These are phyloP conservation scores for Drosophila demipolita DNA, from an alignment of 2,888 invertebrate genomes.

Conservation along the genomic window DNA sequence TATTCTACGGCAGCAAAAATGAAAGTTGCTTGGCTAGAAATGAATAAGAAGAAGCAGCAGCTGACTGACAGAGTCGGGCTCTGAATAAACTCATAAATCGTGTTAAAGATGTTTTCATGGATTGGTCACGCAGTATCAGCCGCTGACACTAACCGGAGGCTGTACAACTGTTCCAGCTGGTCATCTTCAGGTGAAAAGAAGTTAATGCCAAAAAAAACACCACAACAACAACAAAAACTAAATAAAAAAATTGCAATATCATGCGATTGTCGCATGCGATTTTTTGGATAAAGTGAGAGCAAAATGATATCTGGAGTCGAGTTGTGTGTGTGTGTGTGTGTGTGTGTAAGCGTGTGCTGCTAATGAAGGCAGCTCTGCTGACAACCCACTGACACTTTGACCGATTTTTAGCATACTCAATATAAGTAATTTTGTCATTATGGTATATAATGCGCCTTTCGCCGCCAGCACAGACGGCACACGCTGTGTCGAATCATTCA, in stretches of 20 bases:
- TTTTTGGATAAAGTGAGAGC: slow-evolving; percentile 66
- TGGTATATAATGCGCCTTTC: slow-evolving; percentile 73
- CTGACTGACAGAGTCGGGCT: slow-evolving; percentile 6
- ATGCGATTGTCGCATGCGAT: slow-evolving; percentile 58
- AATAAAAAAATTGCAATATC: slow-evolving; percentile 64
- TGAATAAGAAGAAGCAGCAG: slow-evolving; percentile 22
- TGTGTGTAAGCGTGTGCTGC: slow-evolving; percentile 39
- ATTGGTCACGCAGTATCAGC: slow-evolving; percentile 43
- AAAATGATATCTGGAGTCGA: slow-evolving; percentile 25
- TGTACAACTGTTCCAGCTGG: slow-evolving; percentile 30
- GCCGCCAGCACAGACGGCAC: slow-evolving; percentile 43
- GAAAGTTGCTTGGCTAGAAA: slow-evolving; percentile 67
- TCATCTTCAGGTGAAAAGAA: slow-evolving; percentile 60
- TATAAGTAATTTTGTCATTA: slow-evolving; percentile 79
- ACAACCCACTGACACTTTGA: slow-evolving; percentile 81
- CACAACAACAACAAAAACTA: background rate
- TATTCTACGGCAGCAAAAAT: slow-evolving; percentile 73
- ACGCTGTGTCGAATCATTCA: slow-evolving; percentile 44
- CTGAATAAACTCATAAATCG: slow-evolving; percentile 44
- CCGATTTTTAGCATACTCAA: slow-evolving; percentile 77
- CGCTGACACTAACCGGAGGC: slow-evolving; percentile 38
- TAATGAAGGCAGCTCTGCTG: slow-evolving; percentile 62
- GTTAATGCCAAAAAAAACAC: slow-evolving; percentile 59
- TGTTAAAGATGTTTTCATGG: slow-evolving; percentile 50
- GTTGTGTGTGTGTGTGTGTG: background rate